These are phyloP conservation scores for Danio tinwini DNA, from an alignment of 2,797 vertebrate genomes.

Conservation along the genomic window DNA sequence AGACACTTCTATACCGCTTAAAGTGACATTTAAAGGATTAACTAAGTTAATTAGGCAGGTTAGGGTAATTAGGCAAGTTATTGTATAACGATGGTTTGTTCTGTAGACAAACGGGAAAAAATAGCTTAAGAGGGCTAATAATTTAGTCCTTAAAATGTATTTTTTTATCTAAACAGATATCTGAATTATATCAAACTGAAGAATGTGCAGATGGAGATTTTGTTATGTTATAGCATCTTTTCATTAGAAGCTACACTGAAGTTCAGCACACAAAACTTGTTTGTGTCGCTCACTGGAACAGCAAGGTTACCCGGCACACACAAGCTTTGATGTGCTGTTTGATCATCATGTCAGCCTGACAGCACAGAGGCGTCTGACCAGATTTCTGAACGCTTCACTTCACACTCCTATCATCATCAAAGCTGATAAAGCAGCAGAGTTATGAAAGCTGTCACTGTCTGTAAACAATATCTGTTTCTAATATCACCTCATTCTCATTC, in stretches of 20 bases:
- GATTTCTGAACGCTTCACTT: not conserved
- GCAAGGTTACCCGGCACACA: constrained; percentile 13
- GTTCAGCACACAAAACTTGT: constrained; percentile 33
- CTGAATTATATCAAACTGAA: not conserved
- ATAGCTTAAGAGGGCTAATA: too few relatives aligned
- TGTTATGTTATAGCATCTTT: too few relatives aligned
- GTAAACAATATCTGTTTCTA: not conserved
- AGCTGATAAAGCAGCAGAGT: constrained; percentile 1
- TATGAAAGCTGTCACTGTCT: constrained; percentile 3
- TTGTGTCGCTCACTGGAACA: not conserved
- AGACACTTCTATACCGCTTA: too few relatives aligned
- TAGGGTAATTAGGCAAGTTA: too few relatives aligned
- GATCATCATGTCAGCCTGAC: constrained; percentile 34
- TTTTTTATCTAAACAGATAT: not conserved
- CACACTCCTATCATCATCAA: constrained; percentile 4
- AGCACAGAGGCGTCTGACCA: constrained; percentile 7
- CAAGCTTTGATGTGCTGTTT: constrained; percentile 35
- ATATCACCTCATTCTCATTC: not conserved
- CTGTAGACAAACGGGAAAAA: too few relatives aligned
- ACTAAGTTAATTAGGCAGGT: too few relatives aligned
- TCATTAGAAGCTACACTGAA: not conserved
- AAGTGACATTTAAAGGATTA: too few relatives aligned
- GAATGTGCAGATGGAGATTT: not conserved
- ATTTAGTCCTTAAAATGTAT: not conserved
- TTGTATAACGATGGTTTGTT: too few relatives aligned